phyloP scores from a whole-genome alignment of 2,113 vertebrate species.

The Daboia siamensis region DNA sequence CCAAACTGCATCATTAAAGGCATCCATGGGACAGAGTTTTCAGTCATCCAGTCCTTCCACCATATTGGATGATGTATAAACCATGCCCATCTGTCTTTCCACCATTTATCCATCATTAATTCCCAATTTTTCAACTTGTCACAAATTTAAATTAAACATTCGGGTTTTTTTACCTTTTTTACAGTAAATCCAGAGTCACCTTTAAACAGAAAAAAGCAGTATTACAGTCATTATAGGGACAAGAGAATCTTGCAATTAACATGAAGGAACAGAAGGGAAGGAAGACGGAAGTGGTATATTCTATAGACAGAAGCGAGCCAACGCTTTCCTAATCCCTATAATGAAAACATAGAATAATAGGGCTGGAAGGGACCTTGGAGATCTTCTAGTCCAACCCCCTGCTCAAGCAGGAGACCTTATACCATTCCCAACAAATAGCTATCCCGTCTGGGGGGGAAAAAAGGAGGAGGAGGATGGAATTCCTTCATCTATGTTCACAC shows the following conservation, averaged over 20 bases:
- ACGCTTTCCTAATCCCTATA: neutral
- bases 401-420: neutral
- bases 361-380: neutral
- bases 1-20: neutral
- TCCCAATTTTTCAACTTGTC: neutral
- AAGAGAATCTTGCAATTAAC: neutral
- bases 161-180: constrained; percentile 63
- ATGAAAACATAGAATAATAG: neutral
- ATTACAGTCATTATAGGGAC: neutral
- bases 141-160: neutral
- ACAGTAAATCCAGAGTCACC: constrained; percentile 54
- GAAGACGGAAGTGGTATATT: neutral
- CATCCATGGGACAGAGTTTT: neutral
- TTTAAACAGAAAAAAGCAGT: neutral
- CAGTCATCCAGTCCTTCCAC: neutral
- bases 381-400: neutral
- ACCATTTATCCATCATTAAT: neutral
- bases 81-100: neutral
- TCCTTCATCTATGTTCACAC: neutral
- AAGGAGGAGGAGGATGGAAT: neutral
- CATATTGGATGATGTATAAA: neutral
- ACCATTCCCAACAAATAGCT: neutral
- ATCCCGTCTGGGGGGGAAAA: rapidly evolving
- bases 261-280: rapidly evolving
- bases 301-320: neutral